These are phyloP conservation scores for Rallus limicola DNA, from an alignment of 2,113 vertebrate species.

Conservation along the genomic window DNA sequence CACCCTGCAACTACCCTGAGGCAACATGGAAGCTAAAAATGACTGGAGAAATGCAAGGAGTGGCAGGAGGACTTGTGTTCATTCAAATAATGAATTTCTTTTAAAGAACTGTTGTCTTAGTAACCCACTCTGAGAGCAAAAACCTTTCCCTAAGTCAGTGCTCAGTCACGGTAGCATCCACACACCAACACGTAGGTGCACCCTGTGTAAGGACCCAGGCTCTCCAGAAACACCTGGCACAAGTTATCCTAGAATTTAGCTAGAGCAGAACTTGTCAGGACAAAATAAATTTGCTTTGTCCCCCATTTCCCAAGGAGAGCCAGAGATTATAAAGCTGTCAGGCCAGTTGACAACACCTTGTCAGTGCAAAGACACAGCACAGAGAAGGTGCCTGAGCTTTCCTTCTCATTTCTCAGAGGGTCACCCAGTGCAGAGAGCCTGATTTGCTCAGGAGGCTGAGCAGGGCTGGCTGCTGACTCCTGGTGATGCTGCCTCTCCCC, in stretches of 20 bases:
- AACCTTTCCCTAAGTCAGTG: not conserved
- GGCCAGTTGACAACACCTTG: not conserved
- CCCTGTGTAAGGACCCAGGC: not conserved
- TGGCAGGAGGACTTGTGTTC: slow-evolving; percentile 50
- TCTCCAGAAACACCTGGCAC: not conserved
- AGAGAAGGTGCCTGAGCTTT: not conserved
- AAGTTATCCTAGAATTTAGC: not conserved
- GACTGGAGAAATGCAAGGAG: not conserved
- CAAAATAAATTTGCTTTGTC: not conserved
- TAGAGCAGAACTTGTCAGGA: not conserved
- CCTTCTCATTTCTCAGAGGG: not conserved
- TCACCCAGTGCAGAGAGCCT: not conserved
- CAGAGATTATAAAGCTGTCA: not conserved
- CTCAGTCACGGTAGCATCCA: not conserved
- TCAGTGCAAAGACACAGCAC: not conserved
- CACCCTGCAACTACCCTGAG: slow-evolving; percentile 1
- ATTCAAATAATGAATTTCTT: slow-evolving; percentile 49
- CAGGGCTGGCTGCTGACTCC: not conserved
- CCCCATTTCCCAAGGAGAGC: not conserved
- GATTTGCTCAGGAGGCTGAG: too few species aligned
- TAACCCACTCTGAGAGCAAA: not conserved
- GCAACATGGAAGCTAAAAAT: not conserved
- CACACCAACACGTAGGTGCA: not conserved
- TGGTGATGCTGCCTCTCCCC: not conserved
- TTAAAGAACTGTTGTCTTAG: slow-evolving; percentile 49